Evolutionary conservation across 1,140 invertebrate genomes (phyloP).

Genomic region (Sycobia sp.): DNA sequence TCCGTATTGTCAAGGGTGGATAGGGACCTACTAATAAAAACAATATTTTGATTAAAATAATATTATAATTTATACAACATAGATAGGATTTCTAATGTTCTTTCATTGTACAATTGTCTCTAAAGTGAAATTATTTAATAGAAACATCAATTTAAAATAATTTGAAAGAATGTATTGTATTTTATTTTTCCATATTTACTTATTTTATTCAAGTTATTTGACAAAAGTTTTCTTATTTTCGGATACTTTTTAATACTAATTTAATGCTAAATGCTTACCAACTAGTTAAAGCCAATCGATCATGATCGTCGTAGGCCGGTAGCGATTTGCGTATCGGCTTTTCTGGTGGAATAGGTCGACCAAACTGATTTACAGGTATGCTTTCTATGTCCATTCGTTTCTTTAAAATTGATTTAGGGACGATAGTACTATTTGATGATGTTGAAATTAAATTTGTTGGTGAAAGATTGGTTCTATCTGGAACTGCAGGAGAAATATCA

Average conservation of each 20-base stretch:
- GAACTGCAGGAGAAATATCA: constrained; percentile 27
- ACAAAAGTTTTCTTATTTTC: background rate
- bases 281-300: background rate
- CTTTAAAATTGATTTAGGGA: constrained; percentile 79
- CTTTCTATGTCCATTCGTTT: constrained; percentile 55
- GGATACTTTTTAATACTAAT: background rate
- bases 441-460: constrained; percentile 52
- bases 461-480: constrained; percentile 19
- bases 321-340: constrained; percentile 41
- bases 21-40: constrained; percentile 4
- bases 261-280: background rate
- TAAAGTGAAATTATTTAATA: background rate
- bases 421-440: constrained; percentile 67
- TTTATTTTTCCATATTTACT: too few species aligned
- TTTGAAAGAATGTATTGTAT: too few species aligned
- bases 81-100: too few species aligned
- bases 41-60: background rate
- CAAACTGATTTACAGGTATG: constrained; percentile 46
- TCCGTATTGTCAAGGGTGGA: constrained; percentile 1
- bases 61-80: background rate
- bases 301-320: constrained; percentile 8
- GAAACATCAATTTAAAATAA: background rate
- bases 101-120: too few species aligned
- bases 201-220: too few species aligned
- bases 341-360: constrained; percentile 47